phyloP scores from a whole-genome alignment of 2,797 vertebrate genomes.

The Myotis pilosus region DNA sequence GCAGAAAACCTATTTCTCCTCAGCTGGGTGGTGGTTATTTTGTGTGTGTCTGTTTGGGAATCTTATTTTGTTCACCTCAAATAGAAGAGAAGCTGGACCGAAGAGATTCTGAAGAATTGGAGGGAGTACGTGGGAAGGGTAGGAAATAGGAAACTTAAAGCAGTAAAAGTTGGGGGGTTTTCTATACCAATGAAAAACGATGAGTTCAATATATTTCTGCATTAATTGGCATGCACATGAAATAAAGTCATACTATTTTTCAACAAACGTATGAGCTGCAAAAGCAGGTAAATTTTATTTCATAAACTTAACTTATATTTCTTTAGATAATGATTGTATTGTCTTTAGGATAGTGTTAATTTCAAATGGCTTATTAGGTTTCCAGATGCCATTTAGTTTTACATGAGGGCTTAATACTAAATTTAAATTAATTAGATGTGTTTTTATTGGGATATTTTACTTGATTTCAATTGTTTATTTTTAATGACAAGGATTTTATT shows the following conservation, averaged over 20 bases:
- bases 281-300: conserved; percentile 86
- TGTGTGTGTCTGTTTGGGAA: conserved; percentile 56
- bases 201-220: conserved; percentile 70
- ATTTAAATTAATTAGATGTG: not conserved
- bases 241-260: conserved; percentile 78
- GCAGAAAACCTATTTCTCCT: conserved; percentile 72
- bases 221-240: conserved; percentile 77
- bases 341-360: not conserved
- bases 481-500: not conserved
- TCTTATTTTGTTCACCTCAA: conserved; percentile 24
- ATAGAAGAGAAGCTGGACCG: conserved; percentile 74
- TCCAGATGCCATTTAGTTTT: not conserved
- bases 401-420: not conserved
- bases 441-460: conserved; percentile 24
- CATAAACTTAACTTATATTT: conserved; percentile 70
- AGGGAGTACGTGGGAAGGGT: not conserved
- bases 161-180: conserved; percentile 77
- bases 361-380: conserved; percentile 23
- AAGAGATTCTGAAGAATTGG: conserved; percentile 78
- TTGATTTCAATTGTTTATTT: conserved; percentile 33
- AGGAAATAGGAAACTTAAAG: conserved; percentile 71
- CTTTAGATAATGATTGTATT: conserved; percentile 60
- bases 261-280: conserved; percentile 78
- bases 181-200: conserved; percentile 71
- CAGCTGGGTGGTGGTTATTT: conserved; percentile 58